Percentiles rank a stretch among this genome's conserved stretches.
These are phyloP conservation scores for Caenorhabditis remanei DNA, from an alignment of 1,140 invertebrate species.

Conservation along the genomic window DNA sequence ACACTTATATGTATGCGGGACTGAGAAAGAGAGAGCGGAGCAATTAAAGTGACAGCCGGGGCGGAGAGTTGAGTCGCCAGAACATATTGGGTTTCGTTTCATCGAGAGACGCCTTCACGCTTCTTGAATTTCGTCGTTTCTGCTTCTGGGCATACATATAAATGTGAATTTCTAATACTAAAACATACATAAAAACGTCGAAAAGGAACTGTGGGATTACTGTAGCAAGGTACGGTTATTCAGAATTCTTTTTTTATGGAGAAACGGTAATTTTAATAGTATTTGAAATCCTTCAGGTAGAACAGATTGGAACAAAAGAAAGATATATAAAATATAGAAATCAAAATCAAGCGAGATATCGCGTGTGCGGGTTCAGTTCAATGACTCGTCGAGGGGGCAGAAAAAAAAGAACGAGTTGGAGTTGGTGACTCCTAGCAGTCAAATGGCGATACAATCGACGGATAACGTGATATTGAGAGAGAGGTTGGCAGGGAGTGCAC, in stretches of 20 bases:
- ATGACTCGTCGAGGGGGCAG: not conserved
- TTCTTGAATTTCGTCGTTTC: conserved; percentile 40
- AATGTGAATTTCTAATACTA: conserved; percentile 32
- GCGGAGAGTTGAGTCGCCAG: conserved; percentile 47
- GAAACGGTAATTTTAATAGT: too few species aligned
- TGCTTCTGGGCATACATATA: not conserved
- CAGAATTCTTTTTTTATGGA: too few species aligned
- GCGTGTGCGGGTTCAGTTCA: conserved; percentile 9
- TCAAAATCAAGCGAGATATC: not conserved
- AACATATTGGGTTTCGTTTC: conserved; percentile 50
- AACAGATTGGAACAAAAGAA: not conserved
- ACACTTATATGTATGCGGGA: conserved; percentile 56
- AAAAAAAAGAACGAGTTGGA: conserved; percentile 38
- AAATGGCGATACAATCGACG: conserved; percentile 53
- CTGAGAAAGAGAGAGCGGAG: conserved; percentile 29
- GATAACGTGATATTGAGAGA: conserved; percentile 54
- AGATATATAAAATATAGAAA: conserved; percentile 12
- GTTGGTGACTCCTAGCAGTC: not conserved
- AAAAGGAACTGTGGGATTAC: not conserved
- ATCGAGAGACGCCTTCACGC: conserved; percentile 39
- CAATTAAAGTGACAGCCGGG: conserved; percentile 52
- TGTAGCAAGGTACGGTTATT: too few species aligned
- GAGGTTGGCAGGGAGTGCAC: not conserved
- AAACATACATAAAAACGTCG: not conserved
- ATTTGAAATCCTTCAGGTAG: not conserved